Conservation (phyloP, 2,113 vertebrate genomes). For the Rostratula benghalensis region DNA sequence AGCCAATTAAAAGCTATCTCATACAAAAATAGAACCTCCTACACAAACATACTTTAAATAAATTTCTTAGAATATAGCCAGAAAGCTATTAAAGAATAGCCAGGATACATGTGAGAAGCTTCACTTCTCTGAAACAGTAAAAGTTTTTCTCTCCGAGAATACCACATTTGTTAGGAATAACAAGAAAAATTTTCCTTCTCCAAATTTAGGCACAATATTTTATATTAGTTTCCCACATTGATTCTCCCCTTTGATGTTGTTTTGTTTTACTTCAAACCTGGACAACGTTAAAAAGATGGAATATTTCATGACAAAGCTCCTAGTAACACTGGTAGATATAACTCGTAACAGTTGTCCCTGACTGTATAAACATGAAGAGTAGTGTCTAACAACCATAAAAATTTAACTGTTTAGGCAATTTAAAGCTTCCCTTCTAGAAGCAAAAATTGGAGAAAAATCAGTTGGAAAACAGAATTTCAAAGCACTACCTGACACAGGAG, state of each 20-base stretch:
- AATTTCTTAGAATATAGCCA: slow-evolving; percentile 20
- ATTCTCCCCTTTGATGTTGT: neutral
- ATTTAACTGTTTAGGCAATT: neutral
- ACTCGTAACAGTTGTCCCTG: neutral
- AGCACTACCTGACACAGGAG: neutral
- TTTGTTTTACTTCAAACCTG: too few species aligned
- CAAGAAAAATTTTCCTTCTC: neutral
- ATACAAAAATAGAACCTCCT: slow-evolving; percentile 39
- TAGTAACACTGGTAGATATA: neutral
- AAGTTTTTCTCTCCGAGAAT: neutral
- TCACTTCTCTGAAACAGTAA: neutral
- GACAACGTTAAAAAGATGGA: neutral
- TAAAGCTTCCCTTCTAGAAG: neutral
- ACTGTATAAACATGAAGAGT: neutral
- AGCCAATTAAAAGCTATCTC: neutral
- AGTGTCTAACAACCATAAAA: neutral
- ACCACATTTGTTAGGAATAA: neutral
- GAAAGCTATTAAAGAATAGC: neutral
- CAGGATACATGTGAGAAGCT: neutral
- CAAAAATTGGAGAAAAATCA: neutral
- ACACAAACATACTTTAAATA: slow-evolving; percentile 19
- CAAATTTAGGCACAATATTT: neutral
- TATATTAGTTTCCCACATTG: neutral
- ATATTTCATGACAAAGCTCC: neutral
- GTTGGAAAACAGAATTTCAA: neutral